Evolutionary conservation across 2,113 vertebrate genomes (phyloP).

Genomic region (Azemiops feae): DNA sequence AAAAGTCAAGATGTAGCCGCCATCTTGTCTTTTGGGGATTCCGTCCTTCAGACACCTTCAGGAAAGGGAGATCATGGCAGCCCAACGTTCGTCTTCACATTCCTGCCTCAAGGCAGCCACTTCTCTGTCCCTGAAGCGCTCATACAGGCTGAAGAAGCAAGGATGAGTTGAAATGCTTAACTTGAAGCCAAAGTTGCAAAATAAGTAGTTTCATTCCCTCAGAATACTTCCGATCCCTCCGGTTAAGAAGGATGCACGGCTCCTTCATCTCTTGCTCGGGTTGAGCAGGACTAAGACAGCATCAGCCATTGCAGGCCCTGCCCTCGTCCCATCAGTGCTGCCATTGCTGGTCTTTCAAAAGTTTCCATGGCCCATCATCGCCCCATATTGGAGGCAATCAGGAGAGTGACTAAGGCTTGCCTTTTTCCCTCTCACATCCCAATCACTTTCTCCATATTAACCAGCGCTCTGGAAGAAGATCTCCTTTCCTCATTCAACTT

Average conservation of each 20-base stretch:
- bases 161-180: too few relatives aligned
- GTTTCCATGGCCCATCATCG: not conserved
- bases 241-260: not conserved
- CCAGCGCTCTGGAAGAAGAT: not conserved
- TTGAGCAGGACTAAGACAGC: not conserved
- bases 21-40: not conserved
- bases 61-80: too few relatives aligned
- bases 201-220: not conserved
- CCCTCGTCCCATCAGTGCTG: not conserved
- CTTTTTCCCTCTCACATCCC: not conserved
- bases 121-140: too few relatives aligned
- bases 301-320: not conserved
- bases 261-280: not conserved
- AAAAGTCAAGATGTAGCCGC: not conserved
- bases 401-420: not conserved
- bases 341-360: not conserved
- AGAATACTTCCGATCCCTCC: not conserved
- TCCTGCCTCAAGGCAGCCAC: not conserved
- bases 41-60: not conserved
- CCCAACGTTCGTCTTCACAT: not conserved
- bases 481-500: constrained; percentile 57
- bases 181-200: too few relatives aligned
- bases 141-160: not conserved
- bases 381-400: not conserved
- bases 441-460: not conserved